phyloP scores from a whole-genome alignment of 2,888 invertebrate genomes.

The Pelosia muscerda region DNA sequence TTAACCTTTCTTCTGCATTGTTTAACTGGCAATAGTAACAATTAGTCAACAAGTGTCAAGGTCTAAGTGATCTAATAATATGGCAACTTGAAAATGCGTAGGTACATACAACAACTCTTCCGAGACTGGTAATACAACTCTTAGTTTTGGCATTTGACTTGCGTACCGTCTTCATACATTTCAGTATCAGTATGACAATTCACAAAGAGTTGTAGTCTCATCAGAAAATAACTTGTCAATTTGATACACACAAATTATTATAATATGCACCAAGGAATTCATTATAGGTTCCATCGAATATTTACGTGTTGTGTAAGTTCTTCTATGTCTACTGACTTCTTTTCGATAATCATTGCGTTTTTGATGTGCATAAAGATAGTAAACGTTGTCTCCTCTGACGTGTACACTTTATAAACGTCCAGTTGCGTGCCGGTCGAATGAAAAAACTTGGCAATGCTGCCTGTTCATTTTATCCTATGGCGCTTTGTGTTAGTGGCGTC shows the following conservation, averaged over 20 bases:
- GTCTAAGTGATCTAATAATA: slow-evolving; percentile 56
- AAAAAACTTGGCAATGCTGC: slow-evolving; percentile 78
- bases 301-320: neutral
- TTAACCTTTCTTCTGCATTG: slow-evolving; percentile 28
- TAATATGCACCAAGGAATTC: neutral
- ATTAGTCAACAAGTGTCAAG: slow-evolving; percentile 54
- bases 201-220: neutral
- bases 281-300: neutral
- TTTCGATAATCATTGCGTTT: slow-evolving; percentile 22
- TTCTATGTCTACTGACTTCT: slow-evolving; percentile 17
- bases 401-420: slow-evolving; percentile 62
- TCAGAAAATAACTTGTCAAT: neutral
- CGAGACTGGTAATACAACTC: slow-evolving; percentile 41
- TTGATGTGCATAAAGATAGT: slow-evolving; percentile 27
- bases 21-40: slow-evolving; percentile 60
- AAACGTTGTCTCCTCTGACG: slow-evolving; percentile 60
- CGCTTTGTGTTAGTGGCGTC: slow-evolving; percentile 70
- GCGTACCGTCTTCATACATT: slow-evolving; percentile 41
- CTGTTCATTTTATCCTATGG: slow-evolving; percentile 68
- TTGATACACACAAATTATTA: slow-evolving; percentile 15
- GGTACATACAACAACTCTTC: slow-evolving; percentile 39
- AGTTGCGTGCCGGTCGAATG: slow-evolving; percentile 61
- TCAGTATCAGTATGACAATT: slow-evolving; percentile 31
- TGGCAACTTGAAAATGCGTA: slow-evolving; percentile 49
- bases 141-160: slow-evolving; percentile 50